Percentiles rank a stretch among this genome's conserved stretches.
Conservation (phyloP, 2,888 invertebrate genomes). For the Microctonus hyperodae region DNA sequence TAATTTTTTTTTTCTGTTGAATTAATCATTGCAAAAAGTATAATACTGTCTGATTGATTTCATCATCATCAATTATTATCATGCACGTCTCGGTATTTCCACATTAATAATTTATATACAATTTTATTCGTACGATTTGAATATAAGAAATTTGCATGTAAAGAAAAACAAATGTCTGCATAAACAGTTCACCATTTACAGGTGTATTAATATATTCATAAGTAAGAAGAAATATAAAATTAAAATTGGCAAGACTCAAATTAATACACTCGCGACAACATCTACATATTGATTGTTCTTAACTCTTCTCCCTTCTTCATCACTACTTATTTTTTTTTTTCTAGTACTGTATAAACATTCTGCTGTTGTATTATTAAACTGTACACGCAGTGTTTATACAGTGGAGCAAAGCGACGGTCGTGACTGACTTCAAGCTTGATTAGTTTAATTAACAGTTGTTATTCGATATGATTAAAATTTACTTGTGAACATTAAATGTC, state of each 20-base stretch:
- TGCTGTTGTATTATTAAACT: background rate
- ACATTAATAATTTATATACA: background rate
- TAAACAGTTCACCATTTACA: background rate
- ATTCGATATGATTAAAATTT: background rate
- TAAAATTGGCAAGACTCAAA: background rate
- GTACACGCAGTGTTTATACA: background rate
- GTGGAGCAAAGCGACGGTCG: conserved; percentile 1
- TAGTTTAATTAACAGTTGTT: background rate
- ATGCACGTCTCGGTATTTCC: background rate
- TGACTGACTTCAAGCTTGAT: background rate
- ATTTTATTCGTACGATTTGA: background rate
- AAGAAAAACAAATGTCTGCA: background rate
- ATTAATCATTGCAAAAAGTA: background rate
- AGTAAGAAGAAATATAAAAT: background rate
- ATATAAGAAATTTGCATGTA: background rate
- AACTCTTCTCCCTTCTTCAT: background rate
- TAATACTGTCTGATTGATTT: background rate
- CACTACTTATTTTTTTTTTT: background rate
- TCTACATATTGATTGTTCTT: background rate
- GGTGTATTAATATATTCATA: background rate
- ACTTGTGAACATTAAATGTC: background rate
- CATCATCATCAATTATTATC: background rate
- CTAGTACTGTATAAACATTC: background rate
- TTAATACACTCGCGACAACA: background rate
- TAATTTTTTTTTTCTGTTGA: background rate